Evolutionary conservation across 2,797 vertebrate species (phyloP).

Genomic region (Anguilla anguilla): DNA sequence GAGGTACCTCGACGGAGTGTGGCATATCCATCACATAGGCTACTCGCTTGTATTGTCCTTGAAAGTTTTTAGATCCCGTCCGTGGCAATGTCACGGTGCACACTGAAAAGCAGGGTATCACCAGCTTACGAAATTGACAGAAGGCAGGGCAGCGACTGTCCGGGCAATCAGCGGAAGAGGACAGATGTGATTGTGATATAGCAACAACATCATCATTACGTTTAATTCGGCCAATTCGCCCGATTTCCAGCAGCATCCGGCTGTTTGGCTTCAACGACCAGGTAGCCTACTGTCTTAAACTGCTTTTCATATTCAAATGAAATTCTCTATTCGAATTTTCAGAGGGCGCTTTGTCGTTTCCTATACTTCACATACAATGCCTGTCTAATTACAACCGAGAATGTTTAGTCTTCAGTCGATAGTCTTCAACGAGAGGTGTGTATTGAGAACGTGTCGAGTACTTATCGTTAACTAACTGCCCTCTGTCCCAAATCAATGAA

Average conservation of each 20-base stretch:
- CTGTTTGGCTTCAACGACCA: background rate
- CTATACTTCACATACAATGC: background rate
- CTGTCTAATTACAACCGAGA: background rate
- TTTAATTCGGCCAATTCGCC: constrained; percentile 28
- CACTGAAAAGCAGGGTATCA: background rate
- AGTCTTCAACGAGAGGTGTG: background rate
- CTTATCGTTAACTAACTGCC: background rate
- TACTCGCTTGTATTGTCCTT: background rate
- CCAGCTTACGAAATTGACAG: constrained; percentile 12
- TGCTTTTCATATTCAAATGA: background rate
- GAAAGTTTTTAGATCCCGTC: constrained; percentile 17
- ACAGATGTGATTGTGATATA: constrained; percentile 25
- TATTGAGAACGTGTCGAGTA: background rate
- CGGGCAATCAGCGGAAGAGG: constrained; percentile 10
- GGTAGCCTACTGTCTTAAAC: background rate
- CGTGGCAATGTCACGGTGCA: background rate
- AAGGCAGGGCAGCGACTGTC: constrained; percentile 15
- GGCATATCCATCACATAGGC: constrained; percentile 22
- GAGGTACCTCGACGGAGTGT: constrained; percentile 4
- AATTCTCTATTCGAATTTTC: background rate
- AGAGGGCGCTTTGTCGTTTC: background rate
- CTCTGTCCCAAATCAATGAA: background rate
- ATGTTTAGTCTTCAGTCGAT: background rate
- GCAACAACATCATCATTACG: constrained; percentile 6
- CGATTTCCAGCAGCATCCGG: background rate